A percentile compares a stretch with the other conserved stretches of the same genome.
These are phyloP conservation scores for Trachelus iudaicus DNA, from an alignment of 2,888 invertebrate genomes.

Conservation along the genomic window DNA sequence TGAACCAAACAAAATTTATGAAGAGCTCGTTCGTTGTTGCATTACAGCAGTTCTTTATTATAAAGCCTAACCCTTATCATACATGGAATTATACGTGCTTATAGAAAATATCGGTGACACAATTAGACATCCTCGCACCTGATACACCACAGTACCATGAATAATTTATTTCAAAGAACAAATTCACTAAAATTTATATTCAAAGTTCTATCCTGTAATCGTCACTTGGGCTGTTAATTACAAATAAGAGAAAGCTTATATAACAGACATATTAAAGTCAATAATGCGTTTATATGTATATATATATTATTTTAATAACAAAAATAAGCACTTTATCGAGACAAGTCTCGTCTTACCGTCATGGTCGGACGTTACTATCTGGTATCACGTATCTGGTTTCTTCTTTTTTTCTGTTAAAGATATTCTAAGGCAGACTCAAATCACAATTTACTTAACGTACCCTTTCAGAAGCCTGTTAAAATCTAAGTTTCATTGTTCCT, in stretches of 20 bases:
- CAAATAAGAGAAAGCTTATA: neutral
- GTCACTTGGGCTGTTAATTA: neutral
- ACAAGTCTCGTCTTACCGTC: neutral
- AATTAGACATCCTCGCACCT: neutral
- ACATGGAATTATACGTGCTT: neutral
- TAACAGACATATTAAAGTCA: neutral
- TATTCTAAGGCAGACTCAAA: neutral
- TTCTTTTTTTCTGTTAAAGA: neutral
- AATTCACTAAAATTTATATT: neutral
- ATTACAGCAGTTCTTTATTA: neutral
- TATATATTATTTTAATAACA: neutral
- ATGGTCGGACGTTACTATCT: neutral
- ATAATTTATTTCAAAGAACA: neutral
- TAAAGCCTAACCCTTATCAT: neutral
- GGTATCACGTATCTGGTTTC: neutral
- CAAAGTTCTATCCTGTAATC: neutral
- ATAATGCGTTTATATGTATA: neutral
- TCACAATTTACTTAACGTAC: neutral
- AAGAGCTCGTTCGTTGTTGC: neutral
- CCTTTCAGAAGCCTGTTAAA: neutral
- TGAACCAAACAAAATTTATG: neutral
- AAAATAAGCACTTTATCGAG: neutral
- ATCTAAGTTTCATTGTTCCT: neutral
- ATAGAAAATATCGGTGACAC: neutral
- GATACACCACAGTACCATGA: neutral